A percentile compares a stretch with the other conserved stretches of the same genome.
Evolutionary conservation across 2,113 vertebrate species (phyloP).

Genomic region (Geococcyx californianus): DNA sequence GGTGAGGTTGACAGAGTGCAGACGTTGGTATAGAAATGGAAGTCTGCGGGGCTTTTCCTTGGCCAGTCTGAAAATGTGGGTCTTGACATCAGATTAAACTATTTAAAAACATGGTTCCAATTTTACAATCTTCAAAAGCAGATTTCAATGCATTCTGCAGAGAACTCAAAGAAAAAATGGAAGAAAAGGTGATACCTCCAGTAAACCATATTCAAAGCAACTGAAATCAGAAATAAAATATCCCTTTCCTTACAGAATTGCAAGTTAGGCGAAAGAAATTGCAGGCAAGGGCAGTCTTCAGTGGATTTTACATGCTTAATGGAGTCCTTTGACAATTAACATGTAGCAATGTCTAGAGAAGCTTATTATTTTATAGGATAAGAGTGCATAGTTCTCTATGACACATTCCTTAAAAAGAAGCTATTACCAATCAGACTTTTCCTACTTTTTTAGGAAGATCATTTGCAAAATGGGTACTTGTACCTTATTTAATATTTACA

Average conservation of each 20-base stretch:
- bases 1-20: neutral
- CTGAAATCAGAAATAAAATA: neutral
- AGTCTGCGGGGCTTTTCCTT: neutral
- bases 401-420: neutral
- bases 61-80: neutral
- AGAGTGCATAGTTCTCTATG: neutral
- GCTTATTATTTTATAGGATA: neutral
- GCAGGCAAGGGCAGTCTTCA: neutral
- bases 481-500: neutral
- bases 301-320: neutral
- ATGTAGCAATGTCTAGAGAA: neutral
- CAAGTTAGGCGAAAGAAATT: neutral
- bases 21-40: neutral
- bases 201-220: neutral
- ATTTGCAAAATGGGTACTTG: neutral
- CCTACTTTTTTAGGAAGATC: neutral
- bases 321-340: neutral
- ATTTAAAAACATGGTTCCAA: rapidly evolving
- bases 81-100: neutral
- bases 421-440: neutral
- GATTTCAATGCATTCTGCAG: neutral
- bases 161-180: neutral
- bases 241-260: neutral
- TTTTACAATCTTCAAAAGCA: neutral
- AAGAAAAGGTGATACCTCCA: neutral